Evolutionary conservation across 2,888 invertebrate species (phyloP).

Genomic region (Phyto melanocephala): DNA sequence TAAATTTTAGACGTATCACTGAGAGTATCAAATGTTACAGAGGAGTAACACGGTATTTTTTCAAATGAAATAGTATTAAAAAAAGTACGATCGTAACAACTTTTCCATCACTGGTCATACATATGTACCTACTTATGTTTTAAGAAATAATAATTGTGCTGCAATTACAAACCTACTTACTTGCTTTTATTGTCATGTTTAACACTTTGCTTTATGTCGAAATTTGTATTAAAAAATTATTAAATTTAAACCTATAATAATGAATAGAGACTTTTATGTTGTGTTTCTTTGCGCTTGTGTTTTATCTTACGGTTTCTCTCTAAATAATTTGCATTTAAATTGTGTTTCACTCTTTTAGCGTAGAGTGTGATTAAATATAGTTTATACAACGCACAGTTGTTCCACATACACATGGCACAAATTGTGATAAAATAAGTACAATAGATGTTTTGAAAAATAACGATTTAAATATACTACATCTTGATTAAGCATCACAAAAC

Average conservation of each 20-base stretch:
- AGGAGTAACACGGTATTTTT: too few relatives aligned
- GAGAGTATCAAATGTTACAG: too few relatives aligned
- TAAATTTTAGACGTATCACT: too few relatives aligned
- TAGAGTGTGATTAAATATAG: background rate
- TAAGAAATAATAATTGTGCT: background rate
- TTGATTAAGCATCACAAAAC: too few relatives aligned
- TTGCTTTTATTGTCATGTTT: background rate
- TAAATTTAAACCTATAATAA: slow-evolving; percentile 32
- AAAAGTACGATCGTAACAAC: background rate
- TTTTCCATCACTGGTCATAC: background rate
- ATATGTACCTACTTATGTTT: background rate
- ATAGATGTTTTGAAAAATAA: too few relatives aligned
- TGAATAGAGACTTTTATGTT: slow-evolving; percentile 1
- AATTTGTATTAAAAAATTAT: slow-evolving; percentile 45
- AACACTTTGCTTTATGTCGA: slow-evolving; percentile 22
- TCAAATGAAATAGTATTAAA: too few relatives aligned
- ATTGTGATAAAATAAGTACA: too few relatives aligned
- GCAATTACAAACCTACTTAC: background rate
- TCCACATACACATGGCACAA: too few relatives aligned
- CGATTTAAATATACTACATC: too few relatives aligned
- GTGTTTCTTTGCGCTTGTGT: background rate
- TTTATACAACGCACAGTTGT: background rate
- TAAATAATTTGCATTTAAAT: slow-evolving; percentile 61
- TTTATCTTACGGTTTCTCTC: slow-evolving; percentile 52
- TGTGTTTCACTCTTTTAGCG: background rate